A percentile compares a stretch with the other conserved stretches of the same genome.
These are phyloP conservation scores for Strix uralensis DNA, from an alignment of 2,113 vertebrate genomes.

Conservation along the genomic window DNA sequence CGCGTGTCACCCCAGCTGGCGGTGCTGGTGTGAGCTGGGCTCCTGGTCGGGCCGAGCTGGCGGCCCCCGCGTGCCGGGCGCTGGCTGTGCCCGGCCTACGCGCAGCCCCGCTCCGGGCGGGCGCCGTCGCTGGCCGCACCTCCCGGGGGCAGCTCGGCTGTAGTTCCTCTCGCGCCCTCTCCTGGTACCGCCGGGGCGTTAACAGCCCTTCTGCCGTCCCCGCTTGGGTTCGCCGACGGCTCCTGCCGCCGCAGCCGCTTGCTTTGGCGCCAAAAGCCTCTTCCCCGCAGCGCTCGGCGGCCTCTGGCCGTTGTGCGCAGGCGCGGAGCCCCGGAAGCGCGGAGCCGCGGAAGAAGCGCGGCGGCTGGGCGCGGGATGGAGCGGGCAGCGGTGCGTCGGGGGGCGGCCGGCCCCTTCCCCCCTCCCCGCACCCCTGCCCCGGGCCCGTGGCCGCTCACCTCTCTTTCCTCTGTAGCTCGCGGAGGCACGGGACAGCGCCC, in stretches of 20 bases:
- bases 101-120: not conserved
- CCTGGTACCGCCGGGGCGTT: not conserved
- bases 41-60: too few species aligned
- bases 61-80: not conserved
- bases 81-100: not conserved
- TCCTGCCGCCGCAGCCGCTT: too few species aligned
- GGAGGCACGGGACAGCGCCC: not conserved
- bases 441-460: not conserved
- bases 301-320: not conserved
- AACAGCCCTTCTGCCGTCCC: not conserved
- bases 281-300: too few species aligned
- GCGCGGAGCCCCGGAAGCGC: too few species aligned
- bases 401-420: too few species aligned
- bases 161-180: fast-evolving
- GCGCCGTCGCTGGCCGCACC: fast-evolving
- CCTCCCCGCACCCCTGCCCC: not conserved
- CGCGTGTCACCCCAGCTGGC: too few species aligned
- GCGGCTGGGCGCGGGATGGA: not conserved
- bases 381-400: too few species aligned
- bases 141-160: not conserved
- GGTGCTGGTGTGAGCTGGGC: too few species aligned
- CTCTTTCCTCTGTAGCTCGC: not conserved
- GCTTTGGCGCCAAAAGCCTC: too few species aligned
- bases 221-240: too few species aligned
- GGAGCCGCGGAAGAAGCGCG: not conserved